Evolutionary conservation across 2,113 vertebrate genomes (phyloP), one percentile per base, ranked within the genome.

Genomic region (Nothoprocta perdicaria): DNA sequence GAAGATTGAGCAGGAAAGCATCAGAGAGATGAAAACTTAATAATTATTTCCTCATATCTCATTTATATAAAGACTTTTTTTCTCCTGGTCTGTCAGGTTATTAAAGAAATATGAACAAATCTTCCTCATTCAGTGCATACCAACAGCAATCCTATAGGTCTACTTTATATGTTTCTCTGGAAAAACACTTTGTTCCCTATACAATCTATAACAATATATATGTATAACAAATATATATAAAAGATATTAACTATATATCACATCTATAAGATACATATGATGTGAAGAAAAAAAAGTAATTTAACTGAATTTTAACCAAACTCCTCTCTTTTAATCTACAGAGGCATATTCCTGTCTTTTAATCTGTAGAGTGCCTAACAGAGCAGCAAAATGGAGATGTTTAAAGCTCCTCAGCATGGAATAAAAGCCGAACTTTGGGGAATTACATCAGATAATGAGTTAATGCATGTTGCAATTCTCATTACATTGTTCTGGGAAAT

Each of bases 381-480:
- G 29, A 22, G 52, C 60, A 82, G 57, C 19, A n/a, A 46, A 73
- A 86, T 43, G 31, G 74, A 87, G 55, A 63, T 7, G 16, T 21
- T 33, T 40, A 0, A 0, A 35, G 19, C n/a, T 71, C 31, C 66
- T 62, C 11, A 84, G 84, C 16, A 8, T 10, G 18, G 38, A 63
- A 29, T 46, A 90, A 72, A 88, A 78, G 24, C 23, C 45, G 38
- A 84, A 48, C 80, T 80, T 81, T 29, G 21, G 71, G 83, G 87
- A 94, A 94, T 90, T 90, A 29, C 31, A 72, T 46, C 73, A 90
- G 43, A 53, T 65, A 82, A 88, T 4, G 26, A 88, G 65, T 41
- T 92, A 92, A 91, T 82, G 66, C 0, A 1, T 41, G 3, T 87
- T 96, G 91, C 81, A 63, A 27, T 92, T 96, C 78, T 5, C 80